phyloP scores from a whole-genome alignment of 2,888 invertebrate genomes.

The Agelastica alni region DNA sequence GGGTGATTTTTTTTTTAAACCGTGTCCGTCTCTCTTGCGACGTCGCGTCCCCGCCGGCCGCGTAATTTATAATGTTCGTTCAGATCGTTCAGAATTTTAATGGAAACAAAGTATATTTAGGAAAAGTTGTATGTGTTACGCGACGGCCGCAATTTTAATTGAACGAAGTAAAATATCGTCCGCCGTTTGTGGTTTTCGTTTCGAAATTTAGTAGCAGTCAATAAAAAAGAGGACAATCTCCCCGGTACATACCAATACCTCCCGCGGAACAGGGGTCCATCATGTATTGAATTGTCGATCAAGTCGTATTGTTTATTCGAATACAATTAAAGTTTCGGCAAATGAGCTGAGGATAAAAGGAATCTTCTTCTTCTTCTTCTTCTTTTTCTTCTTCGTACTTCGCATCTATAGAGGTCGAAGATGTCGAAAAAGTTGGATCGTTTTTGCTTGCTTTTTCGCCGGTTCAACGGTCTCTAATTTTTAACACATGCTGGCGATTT shows the following conservation, averaged over 20 bases:
- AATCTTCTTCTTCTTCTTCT: too few species aligned
- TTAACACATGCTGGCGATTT: slow-evolving; percentile 29
- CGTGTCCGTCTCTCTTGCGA: too few species aligned
- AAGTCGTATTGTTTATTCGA: slow-evolving; percentile 50
- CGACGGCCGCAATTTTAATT: slow-evolving; percentile 48
- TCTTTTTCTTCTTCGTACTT: slow-evolving; percentile 35
- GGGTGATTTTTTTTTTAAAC: too few species aligned
- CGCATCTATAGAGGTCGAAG: slow-evolving; percentile 9
- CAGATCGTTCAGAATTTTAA: too few species aligned
- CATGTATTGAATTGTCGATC: slow-evolving; percentile 52
- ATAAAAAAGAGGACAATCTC: slow-evolving; percentile 42
- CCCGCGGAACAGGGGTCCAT: slow-evolving; percentile 47
- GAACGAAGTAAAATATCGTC: slow-evolving; percentile 45
- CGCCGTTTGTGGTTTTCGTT: slow-evolving; percentile 40
- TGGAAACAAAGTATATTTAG: too few species aligned
- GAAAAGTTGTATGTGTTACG: too few species aligned
- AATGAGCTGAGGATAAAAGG: slow-evolving; percentile 47
- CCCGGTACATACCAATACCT: slow-evolving; percentile 46
- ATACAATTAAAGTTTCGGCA: slow-evolving; percentile 52
- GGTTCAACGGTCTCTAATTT: slow-evolving; percentile 32
- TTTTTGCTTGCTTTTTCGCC: slow-evolving; percentile 20
- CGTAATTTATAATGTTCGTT: too few species aligned
- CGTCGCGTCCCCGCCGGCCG: too few species aligned
- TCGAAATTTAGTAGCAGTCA: slow-evolving; percentile 46
- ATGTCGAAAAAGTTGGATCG: slow-evolving; percentile 31